Conservation (phyloP, 2,888 invertebrate genomes). For the Melikaiella ostensackeni region DNA sequence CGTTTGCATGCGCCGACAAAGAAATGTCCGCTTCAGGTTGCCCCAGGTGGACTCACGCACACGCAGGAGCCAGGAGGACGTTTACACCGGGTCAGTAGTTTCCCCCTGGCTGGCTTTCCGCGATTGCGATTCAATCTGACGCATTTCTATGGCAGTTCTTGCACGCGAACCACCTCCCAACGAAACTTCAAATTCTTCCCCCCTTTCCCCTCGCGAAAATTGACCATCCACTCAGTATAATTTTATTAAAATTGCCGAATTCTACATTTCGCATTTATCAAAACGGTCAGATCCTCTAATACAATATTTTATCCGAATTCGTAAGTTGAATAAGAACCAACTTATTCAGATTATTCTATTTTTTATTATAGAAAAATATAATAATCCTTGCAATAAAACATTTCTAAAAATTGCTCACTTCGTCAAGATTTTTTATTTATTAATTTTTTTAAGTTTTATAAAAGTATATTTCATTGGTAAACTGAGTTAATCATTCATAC, state of each 20-base stretch:
- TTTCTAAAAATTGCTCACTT: too few species aligned
- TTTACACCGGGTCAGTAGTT: conserved; percentile 63
- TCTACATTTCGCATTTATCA: background rate
- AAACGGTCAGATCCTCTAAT: background rate
- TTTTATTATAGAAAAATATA: too few species aligned
- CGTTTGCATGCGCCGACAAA: conserved; percentile 66
- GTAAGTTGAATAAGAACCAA: too few species aligned
- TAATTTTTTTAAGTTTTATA: too few species aligned
- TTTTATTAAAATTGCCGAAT: background rate
- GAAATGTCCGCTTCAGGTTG: conserved; percentile 63
- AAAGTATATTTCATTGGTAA: too few species aligned
- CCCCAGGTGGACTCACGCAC: conserved; percentile 60
- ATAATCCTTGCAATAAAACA: too few species aligned
- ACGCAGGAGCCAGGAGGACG: conserved; percentile 52
- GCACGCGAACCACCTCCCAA: conserved; percentile 63
- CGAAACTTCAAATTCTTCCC: conserved; percentile 52
- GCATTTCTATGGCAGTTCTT: conserved; percentile 61
- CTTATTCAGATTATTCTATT: too few species aligned
- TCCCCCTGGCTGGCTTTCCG: conserved; percentile 45
- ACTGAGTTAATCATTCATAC: too few species aligned
- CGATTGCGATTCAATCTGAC: conserved; percentile 64
- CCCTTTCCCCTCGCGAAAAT: conserved; percentile 40
- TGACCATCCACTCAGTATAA: conserved; percentile 4
- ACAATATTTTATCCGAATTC: too few species aligned
- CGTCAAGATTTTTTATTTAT: too few species aligned